These are phyloP conservation scores for Brotogeris chrysoptera DNA, from an alignment of 2,797 vertebrate genomes.

Conservation along the genomic window DNA sequence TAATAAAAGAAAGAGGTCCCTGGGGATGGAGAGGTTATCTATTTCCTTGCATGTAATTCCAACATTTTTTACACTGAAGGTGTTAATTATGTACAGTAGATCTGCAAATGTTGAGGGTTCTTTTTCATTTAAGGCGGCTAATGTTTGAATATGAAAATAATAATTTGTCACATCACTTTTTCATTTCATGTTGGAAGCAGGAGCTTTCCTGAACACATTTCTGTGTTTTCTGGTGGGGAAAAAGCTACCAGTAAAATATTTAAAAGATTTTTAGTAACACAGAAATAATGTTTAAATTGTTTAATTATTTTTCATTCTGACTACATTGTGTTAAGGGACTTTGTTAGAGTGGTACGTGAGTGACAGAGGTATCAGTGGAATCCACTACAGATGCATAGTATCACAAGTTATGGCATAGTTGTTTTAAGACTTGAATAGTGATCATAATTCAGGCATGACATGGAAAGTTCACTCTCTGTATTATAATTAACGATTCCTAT, in stretches of 20 bases:
- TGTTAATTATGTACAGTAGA: background rate
- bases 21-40: background rate
- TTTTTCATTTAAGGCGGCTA: background rate
- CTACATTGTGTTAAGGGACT: background rate
- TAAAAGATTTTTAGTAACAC: background rate
- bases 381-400: background rate
- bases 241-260: background rate
- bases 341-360: background rate
- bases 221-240: background rate
- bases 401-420: background rate
- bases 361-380: background rate
- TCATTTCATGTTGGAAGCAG: background rate
- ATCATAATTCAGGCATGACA: background rate
- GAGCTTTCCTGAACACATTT: background rate
- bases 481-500: background rate
- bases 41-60: background rate
- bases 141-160: background rate
- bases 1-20: background rate
- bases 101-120: background rate
- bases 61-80: background rate
- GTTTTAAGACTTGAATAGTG: background rate
- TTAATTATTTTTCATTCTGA: background rate
- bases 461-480: background rate
- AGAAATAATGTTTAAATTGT: background rate
- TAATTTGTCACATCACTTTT: background rate